These are phyloP conservation scores for Tonatia bakeri DNA, from an alignment of 2,113 vertebrate genomes.

Conservation along the genomic window DNA sequence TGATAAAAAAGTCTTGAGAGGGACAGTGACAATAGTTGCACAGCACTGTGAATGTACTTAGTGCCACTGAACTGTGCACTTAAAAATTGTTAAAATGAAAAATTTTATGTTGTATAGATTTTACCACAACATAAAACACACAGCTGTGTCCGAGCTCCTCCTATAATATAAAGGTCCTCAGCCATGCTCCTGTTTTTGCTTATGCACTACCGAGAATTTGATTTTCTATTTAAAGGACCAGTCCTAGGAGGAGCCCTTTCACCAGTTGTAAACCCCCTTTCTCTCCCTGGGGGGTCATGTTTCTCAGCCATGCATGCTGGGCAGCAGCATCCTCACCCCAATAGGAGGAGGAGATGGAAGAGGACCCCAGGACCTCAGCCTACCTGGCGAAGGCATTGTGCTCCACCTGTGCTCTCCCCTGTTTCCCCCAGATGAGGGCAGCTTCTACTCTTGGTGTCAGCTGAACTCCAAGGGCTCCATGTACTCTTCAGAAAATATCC, in stretches of 20 bases:
- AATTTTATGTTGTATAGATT: not conserved
- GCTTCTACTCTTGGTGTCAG: not conserved
- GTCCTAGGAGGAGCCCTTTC: not conserved
- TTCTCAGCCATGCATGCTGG: fast-evolving
- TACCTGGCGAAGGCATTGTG: not conserved
- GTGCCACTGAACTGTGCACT: not conserved
- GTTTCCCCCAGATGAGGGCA: not conserved
- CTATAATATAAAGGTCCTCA: not conserved
- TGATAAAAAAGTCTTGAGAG: not conserved
- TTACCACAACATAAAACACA: not conserved
- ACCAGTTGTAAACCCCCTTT: not conserved
- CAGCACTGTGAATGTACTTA: not conserved
- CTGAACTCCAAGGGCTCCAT: not conserved
- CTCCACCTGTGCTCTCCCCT: not conserved
- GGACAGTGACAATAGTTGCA: not conserved
- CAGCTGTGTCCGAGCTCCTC: not conserved
- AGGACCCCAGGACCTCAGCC: not conserved
- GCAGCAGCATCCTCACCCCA: not conserved
- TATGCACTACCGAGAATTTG: not conserved
- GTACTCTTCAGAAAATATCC: not conserved
- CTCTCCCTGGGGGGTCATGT: not conserved
- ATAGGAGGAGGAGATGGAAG: not conserved
- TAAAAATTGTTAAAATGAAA: not conserved
- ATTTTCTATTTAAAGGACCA: not conserved
- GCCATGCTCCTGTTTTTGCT: not conserved